Evolutionary conservation across 2,113 vertebrate genomes (phyloP).

Genomic region (Desmodus rotundus): DNA sequence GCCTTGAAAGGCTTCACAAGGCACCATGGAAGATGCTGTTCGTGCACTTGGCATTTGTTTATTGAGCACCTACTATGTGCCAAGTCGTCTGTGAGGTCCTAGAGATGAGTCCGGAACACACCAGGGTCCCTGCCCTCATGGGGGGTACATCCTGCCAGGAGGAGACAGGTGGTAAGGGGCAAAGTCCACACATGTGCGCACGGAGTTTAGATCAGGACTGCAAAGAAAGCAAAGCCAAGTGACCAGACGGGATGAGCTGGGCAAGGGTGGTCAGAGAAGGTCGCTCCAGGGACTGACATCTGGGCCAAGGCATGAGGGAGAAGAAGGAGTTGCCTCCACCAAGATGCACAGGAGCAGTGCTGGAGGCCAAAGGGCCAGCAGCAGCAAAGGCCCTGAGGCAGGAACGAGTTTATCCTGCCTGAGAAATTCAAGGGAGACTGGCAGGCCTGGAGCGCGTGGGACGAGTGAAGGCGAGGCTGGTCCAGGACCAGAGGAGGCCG

Average conservation of each 20-base stretch:
- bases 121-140: rapidly evolving
- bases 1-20: conserved; percentile 65
- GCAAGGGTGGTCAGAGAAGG: rapidly evolving
- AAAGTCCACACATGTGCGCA: rapidly evolving
- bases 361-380: neutral
- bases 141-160: rapidly evolving
- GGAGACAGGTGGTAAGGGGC: rapidly evolving
- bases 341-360: rapidly evolving
- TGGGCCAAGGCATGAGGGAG: neutral
- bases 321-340: too few species aligned
- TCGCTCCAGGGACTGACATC: neutral
- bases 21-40: conserved; percentile 61
- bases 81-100: rapidly evolving
- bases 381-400: neutral
- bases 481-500: neutral
- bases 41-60: neutral
- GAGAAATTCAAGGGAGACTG: neutral
- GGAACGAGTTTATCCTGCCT: rapidly evolving
- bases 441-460: neutral
- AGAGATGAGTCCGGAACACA: neutral
- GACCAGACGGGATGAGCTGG: rapidly evolving
- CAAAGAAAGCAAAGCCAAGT: neutral
- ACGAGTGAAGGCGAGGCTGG: rapidly evolving
- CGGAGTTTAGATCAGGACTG: neutral
- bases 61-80: neutral